phyloP scores from a whole-genome alignment of 2,797 vertebrate genomes.

The Bradypus variegatus region DNA sequence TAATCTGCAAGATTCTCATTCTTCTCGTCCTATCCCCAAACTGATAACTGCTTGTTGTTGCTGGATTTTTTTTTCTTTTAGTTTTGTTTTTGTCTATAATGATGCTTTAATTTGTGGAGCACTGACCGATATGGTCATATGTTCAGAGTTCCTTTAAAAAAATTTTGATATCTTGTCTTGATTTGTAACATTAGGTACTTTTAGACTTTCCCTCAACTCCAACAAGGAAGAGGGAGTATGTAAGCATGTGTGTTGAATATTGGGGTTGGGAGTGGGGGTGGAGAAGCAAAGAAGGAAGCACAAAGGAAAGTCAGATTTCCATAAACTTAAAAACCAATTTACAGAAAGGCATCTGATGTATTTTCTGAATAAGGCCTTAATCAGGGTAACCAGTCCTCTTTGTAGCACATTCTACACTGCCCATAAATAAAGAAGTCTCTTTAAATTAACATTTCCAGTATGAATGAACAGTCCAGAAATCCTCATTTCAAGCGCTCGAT shows the following conservation, averaged over 20 bases:
- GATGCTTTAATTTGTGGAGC: slow-evolving; percentile 30
- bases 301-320: slow-evolving; percentile 50
- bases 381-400: slow-evolving; percentile 63
- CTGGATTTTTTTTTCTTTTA: slow-evolving; percentile 9
- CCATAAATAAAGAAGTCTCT: slow-evolving; percentile 73
- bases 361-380: slow-evolving; percentile 86
- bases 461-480: slow-evolving; percentile 42
- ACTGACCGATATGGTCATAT: slow-evolving; percentile 32
- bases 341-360: slow-evolving; percentile 82
- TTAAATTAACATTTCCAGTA: slow-evolving; percentile 47
- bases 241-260: not conserved
- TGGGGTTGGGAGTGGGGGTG: not conserved
- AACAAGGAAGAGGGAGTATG: slow-evolving; percentile 9
- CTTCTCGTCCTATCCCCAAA: not conserved
- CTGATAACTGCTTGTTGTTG: not conserved
- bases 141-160: slow-evolving; percentile 39
- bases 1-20: not conserved
- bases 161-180: not conserved
- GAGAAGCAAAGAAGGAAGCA: slow-evolving; percentile 44
- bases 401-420: slow-evolving; percentile 63
- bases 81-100: not conserved
- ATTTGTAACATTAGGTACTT: slow-evolving; percentile 54
- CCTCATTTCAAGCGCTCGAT: slow-evolving; percentile 93
- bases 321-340: slow-evolving; percentile 61
- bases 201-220: slow-evolving; percentile 46